Conservation (phyloP, 2,888 invertebrate species). For the Ceriagrion tenellum region DNA sequence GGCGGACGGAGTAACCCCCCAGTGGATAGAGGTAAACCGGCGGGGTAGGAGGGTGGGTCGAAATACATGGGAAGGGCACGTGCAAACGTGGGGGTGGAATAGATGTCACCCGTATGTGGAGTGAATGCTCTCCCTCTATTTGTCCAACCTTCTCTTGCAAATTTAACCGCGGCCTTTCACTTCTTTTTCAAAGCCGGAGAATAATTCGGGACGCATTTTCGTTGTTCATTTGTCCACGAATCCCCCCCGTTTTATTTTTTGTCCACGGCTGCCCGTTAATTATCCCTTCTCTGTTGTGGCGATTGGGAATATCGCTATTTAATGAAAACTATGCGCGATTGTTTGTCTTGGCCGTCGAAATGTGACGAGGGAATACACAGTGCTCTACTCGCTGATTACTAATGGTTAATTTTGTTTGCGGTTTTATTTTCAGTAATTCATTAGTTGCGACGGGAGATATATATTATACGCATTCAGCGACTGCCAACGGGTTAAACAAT, state of each 20-base stretch:
- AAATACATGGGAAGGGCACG: too few species aligned
- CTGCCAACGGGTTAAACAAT: not conserved
- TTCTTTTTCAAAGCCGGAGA: constrained; percentile 21
- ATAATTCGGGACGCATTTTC: constrained; percentile 23
- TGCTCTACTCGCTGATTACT: not conserved
- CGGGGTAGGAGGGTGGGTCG: too few species aligned
- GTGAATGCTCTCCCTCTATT: not conserved
- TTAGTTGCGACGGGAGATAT: not conserved
- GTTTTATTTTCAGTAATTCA: not conserved
- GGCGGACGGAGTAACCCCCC: too few species aligned
- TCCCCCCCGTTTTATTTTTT: not conserved
- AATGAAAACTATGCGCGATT: constrained; percentile 31
- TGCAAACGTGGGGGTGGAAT: not conserved
- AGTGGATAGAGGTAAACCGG: too few species aligned
- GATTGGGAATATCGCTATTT: constrained; percentile 12
- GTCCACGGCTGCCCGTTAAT: not conserved
- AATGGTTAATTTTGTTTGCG: not conserved
- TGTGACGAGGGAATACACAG: not conserved
- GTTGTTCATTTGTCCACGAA: constrained; percentile 1
- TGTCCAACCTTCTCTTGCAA: not conserved
- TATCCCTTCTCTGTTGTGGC: not conserved
- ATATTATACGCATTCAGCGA: not conserved
- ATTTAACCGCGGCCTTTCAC: constrained; percentile 1
- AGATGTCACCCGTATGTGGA: not conserved
- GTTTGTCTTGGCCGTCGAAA: not conserved